phyloP scores from a whole-genome alignment of 2,113 vertebrate species.

The Psittacus erithacus region DNA sequence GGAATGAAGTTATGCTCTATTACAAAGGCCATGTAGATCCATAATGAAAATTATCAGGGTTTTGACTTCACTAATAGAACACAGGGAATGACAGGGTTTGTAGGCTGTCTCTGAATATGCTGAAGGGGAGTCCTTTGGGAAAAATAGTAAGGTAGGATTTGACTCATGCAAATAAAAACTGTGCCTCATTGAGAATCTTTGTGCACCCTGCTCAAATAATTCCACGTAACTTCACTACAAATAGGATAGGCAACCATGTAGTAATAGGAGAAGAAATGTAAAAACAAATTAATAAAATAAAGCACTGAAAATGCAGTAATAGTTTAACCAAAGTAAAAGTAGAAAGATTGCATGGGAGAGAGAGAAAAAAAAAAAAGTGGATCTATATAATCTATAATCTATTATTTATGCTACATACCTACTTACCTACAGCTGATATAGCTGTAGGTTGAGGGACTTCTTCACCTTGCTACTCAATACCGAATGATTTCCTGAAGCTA shows the following conservation, averaged over 20 bases:
- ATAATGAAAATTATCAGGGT: neutral
- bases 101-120: neutral
- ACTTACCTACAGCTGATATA: neutral
- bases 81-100: neutral
- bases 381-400: fast-evolving
- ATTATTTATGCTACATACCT: neutral
- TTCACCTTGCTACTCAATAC: neutral
- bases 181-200: neutral
- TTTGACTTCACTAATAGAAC: neutral
- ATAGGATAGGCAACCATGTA: neutral
- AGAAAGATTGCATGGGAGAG: neutral
- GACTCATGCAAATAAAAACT: neutral
- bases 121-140: neutral
- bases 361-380: neutral
- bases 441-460: neutral
- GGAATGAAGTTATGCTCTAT: neutral
- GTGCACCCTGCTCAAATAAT: neutral
- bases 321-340: neutral
- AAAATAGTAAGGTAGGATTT: neutral
- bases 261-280: neutral
- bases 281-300: neutral
- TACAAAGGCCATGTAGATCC: neutral
- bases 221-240: neutral
- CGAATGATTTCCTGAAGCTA: neutral
- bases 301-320: neutral